Percentiles rank a stretch among this genome's conserved stretches.
Conservation (phyloP, 2,888 invertebrate species). For the Keiferia lycopersicella region DNA sequence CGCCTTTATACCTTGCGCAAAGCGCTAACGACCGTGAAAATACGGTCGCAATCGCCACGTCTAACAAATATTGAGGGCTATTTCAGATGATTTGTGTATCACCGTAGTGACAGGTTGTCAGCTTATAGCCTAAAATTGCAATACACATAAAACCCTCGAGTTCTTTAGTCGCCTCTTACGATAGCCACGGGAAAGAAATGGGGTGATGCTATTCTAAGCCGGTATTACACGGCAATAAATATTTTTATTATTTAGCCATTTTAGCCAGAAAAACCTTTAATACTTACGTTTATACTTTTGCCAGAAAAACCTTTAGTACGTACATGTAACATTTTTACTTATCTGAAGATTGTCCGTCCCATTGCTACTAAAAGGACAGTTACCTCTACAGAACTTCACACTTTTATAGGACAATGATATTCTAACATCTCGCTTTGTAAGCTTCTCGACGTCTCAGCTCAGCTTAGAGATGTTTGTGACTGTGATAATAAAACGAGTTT, state of each 20-base stretch:
- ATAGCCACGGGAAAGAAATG: too few species aligned
- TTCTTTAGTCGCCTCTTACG: too few species aligned
- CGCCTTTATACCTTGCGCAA: too few species aligned
- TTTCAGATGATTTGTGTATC: too few species aligned
- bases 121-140: too few species aligned
- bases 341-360: not conserved
- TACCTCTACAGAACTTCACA: constrained; percentile 18
- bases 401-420: constrained; percentile 19
- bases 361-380: constrained; percentile 2
- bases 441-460: constrained; percentile 15
- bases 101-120: too few species aligned
- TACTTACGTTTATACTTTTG: not conserved
- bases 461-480: constrained; percentile 20
- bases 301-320: not conserved
- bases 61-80: too few species aligned
- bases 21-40: too few species aligned
- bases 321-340: not conserved
- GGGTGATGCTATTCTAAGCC: too few species aligned
- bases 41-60: too few species aligned
- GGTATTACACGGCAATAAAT: too few species aligned
- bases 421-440: constrained; percentile 17
- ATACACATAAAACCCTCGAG: too few species aligned
- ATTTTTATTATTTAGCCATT: not conserved
- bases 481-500: constrained; percentile 14
- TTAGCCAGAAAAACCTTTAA: not conserved